Conservation (phyloP, 1,140 invertebrate genomes). For the Saccostrea glomerata region DNA sequence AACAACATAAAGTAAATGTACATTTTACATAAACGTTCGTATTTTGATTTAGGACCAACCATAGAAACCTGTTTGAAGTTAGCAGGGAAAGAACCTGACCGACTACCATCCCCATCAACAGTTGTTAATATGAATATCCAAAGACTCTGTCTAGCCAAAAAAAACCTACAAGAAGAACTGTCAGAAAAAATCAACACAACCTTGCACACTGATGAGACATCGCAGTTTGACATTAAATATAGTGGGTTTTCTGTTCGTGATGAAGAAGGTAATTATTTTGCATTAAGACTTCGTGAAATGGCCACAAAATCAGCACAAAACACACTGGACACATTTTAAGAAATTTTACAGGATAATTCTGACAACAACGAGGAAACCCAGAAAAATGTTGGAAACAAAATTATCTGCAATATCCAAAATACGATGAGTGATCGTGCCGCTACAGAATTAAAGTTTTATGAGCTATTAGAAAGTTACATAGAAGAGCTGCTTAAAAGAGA, state of each 20-base stretch:
- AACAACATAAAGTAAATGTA: too few species aligned
- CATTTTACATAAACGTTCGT: background rate
- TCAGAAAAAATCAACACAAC: conserved; percentile 15
- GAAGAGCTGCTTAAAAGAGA: background rate
- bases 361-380: too few species aligned
- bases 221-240: conserved; percentile 55
- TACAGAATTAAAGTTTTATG: conserved; percentile 41
- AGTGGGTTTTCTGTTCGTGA: conserved; percentile 38
- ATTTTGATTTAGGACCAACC: conserved; percentile 12
- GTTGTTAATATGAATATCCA: conserved; percentile 57
- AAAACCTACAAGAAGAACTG: conserved; percentile 24
- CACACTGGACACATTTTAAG: background rate
- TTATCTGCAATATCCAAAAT: conserved; percentile 41
- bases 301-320: conserved; percentile 48
- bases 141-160: conserved; percentile 41
- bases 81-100: conserved; percentile 35
- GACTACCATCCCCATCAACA: conserved; percentile 44
- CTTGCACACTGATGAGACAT: conserved; percentile 37
- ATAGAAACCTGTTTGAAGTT: conserved; percentile 45
- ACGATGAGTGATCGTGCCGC: conserved; percentile 49
- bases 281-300: conserved; percentile 49
- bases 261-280: conserved; percentile 42
- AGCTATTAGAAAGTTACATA: conserved; percentile 37
- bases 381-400: background rate
- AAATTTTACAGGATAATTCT: too few species aligned